A percentile compares a stretch with the other conserved stretches of the same genome.
phyloP scores from a whole-genome alignment of 1,140 invertebrate genomes.

The Aplysia californica region DNA sequence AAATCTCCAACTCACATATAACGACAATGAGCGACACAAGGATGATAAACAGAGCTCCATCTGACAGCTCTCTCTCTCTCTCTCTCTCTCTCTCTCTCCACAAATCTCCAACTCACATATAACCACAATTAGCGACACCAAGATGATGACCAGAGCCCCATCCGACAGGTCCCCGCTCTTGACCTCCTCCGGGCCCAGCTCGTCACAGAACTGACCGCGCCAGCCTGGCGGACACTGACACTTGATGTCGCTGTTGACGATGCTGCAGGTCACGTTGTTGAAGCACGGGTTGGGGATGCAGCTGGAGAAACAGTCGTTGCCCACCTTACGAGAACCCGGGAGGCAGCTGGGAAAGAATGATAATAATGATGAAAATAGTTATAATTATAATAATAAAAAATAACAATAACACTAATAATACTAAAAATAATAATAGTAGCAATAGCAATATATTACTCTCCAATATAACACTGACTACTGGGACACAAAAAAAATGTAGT shows the following conservation, averaged over 20 bases:
- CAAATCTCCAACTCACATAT: constrained; percentile 56
- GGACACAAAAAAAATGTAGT: no score
- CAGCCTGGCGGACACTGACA: constrained; percentile 82
- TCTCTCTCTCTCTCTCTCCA: no score
- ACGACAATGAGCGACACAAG: constrained; percentile 60
- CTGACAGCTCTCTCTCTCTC: no score
- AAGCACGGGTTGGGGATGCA: constrained; percentile 60
- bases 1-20: constrained; percentile 54
- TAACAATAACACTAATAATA: no score
- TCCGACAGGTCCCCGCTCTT: constrained; percentile 51
- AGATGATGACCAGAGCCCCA: constrained; percentile 61
- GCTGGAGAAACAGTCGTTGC: constrained; percentile 13
- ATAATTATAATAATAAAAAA: no score
- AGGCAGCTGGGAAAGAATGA: no score
- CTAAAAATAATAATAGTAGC: no score
- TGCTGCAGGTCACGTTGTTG: constrained; percentile 42
- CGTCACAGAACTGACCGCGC: constrained; percentile 92
- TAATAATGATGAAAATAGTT: no score
- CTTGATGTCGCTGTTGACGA: constrained; percentile 30
- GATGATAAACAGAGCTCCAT: constrained; percentile 62
- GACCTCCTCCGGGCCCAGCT: constrained; percentile 31
- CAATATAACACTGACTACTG: no score
- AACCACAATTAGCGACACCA: constrained; percentile 58
- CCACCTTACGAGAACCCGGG: neutral
- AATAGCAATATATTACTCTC: no score